phyloP scores from a whole-genome alignment of 2,888 invertebrate genomes.

The Myopa tessellatipennis region DNA sequence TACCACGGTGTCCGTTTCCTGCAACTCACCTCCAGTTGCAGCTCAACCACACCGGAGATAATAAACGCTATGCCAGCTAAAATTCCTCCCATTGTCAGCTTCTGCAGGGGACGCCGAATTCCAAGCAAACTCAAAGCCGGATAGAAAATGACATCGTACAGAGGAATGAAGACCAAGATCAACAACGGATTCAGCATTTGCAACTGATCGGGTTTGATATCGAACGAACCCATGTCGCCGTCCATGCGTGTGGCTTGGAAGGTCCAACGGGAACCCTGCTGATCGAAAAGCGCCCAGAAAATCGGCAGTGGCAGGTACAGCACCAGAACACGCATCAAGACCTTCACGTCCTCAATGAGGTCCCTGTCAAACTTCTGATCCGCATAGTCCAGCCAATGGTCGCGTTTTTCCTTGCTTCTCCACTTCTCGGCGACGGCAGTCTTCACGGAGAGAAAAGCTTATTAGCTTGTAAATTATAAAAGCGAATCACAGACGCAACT shows the following conservation, averaged over 20 bases:
- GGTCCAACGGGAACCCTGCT: constrained; percentile 93
- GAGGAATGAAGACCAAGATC: constrained; percentile 86
- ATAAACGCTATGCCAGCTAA: constrained; percentile 87
- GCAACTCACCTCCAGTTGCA: constrained; percentile 75
- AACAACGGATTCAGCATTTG: constrained; percentile 91
- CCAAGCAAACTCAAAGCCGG: constrained; percentile 79
- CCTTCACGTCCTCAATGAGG: constrained; percentile 78
- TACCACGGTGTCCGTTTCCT: background rate
- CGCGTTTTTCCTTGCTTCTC: constrained; percentile 64
- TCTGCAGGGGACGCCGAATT: constrained; percentile 81
- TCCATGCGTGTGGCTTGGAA: constrained; percentile 92
- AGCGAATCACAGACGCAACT: constrained; percentile 59
- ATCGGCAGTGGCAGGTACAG: constrained; percentile 88
- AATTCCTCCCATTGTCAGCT: constrained; percentile 88
- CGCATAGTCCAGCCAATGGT: constrained; percentile 92
- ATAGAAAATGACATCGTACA: constrained; percentile 84
- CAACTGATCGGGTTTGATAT: constrained; percentile 93
- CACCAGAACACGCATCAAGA: constrained; percentile 79
- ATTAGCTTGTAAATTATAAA: background rate
- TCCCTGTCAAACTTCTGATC: constrained; percentile 76
- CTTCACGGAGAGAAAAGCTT: constrained; percentile 59
- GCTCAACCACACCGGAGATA: constrained; percentile 87
- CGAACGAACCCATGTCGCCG: constrained; percentile 79
- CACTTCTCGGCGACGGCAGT: constrained; percentile 68
- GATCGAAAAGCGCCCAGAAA: constrained; percentile 95